These are phyloP conservation scores for Marisa cornuarietis DNA, from an alignment of 1,140 invertebrate species.

Conservation along the genomic window DNA sequence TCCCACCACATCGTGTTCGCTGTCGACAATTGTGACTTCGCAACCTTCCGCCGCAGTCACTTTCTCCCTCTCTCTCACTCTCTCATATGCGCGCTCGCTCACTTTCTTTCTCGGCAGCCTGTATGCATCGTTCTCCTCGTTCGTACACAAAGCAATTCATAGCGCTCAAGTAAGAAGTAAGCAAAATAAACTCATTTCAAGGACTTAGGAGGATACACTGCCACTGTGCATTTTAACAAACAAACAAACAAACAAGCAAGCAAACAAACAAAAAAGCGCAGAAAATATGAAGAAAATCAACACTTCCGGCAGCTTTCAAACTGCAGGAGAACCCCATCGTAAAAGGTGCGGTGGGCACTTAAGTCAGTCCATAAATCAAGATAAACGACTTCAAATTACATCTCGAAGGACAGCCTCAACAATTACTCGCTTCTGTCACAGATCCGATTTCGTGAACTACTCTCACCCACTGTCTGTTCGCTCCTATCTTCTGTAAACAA, in stretches of 20 bases:
- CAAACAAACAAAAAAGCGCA: conserved; percentile 1
- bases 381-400: too few species aligned
- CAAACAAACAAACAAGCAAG: background rate
- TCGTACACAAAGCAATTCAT: background rate
- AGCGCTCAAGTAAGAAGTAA: background rate
- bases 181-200: background rate
- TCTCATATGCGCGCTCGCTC: background rate
- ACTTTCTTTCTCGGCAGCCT: background rate
- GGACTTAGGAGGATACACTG: background rate
- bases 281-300: background rate
- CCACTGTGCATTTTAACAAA: background rate
- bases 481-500: too few species aligned
- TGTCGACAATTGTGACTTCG: background rate
- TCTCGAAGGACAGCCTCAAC: too few species aligned
- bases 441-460: too few species aligned
- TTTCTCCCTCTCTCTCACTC: conserved; percentile 13
- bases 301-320: background rate
- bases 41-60: background rate
- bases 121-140: background rate
- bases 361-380: too few species aligned
- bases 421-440: too few species aligned
- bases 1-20: background rate
- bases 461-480: too few species aligned
- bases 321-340: too few species aligned
- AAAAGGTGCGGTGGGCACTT: too few species aligned